These are phyloP conservation scores for Frankliniella fusca DNA, from an alignment of 2,888 invertebrate species.

Conservation along the genomic window DNA sequence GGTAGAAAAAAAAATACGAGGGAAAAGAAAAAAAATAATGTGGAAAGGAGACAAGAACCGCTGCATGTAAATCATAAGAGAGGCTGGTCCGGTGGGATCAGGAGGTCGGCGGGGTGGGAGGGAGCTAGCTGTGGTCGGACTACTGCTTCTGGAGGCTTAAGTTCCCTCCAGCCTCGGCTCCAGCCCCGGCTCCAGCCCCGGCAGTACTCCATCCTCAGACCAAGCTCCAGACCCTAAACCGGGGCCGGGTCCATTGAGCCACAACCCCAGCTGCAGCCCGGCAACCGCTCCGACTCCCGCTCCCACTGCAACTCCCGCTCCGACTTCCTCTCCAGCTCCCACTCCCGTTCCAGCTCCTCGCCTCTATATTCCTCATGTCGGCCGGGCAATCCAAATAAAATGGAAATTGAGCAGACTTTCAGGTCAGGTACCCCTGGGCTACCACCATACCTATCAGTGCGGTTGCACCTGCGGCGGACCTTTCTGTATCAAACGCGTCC, in stretches of 20 bases:
- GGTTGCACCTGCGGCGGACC: neutral
- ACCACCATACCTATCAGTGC: neutral
- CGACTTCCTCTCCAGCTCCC: too few relatives aligned
- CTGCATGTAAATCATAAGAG: neutral
- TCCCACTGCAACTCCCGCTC: too few relatives aligned
- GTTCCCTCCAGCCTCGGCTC: too few relatives aligned
- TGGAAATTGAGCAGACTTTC: neutral
- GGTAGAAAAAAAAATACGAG: neutral
- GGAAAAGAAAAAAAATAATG: neutral
- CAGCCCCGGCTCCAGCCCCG: too few relatives aligned
- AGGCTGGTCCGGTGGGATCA: neutral
- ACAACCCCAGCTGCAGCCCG: too few relatives aligned
- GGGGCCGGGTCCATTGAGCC: too few relatives aligned
- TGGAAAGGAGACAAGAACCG: neutral
- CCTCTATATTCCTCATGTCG: neutral
- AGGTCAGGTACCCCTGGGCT: neutral
- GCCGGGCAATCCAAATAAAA: constrained; percentile 7
- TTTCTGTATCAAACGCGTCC: constrained; percentile 1
- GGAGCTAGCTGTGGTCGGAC: neutral
- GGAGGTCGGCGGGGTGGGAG: neutral
- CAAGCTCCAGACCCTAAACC: too few relatives aligned
- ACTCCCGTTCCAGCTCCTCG: neutral
- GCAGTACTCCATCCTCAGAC: too few relatives aligned
- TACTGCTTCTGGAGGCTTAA: too few relatives aligned
- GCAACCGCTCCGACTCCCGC: too few relatives aligned